These are phyloP conservation scores for Nymphalis io DNA, from an alignment of 1,140 invertebrate genomes.

Conservation along the genomic window DNA sequence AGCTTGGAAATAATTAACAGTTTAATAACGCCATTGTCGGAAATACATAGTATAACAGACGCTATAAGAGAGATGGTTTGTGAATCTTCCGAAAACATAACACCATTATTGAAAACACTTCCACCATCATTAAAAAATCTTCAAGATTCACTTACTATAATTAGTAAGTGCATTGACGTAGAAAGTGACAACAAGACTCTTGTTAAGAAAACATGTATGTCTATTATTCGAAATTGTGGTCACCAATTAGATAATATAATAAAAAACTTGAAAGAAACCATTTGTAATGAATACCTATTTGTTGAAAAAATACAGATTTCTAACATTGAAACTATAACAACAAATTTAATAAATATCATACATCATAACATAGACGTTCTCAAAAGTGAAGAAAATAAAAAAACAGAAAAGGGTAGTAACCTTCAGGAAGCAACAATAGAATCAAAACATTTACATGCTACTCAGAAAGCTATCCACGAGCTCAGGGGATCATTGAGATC, in stretches of 20 bases:
- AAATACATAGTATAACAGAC: constrained; percentile 83
- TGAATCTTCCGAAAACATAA: constrained; percentile 67
- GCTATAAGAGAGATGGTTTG: constrained; percentile 67
- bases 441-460: constrained; percentile 74
- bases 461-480: constrained; percentile 76
- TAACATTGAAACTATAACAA: constrained; percentile 71
- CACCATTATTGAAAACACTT: constrained; percentile 81
- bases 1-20: constrained; percentile 84
- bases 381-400: constrained; percentile 68
- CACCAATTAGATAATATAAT: constrained; percentile 76
- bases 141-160: constrained; percentile 83
- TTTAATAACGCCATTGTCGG: constrained; percentile 83
- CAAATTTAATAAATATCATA: constrained; percentile 79
- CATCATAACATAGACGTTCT: constrained; percentile 79
- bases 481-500: constrained; percentile 68
- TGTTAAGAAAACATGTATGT: constrained; percentile 84
- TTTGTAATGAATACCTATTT: constrained; percentile 39
- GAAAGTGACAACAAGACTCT: constrained; percentile 84
- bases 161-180: constrained; percentile 86
- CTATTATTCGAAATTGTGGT: constrained; percentile 82
- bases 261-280: constrained; percentile 48
- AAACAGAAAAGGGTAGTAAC: constrained; percentile 78
- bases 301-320: constrained; percentile 45
- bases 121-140: constrained; percentile 82
- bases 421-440: constrained; percentile 71